Conservation (phyloP, 2,888 invertebrate species). For the Coelinius sp. region DNA sequence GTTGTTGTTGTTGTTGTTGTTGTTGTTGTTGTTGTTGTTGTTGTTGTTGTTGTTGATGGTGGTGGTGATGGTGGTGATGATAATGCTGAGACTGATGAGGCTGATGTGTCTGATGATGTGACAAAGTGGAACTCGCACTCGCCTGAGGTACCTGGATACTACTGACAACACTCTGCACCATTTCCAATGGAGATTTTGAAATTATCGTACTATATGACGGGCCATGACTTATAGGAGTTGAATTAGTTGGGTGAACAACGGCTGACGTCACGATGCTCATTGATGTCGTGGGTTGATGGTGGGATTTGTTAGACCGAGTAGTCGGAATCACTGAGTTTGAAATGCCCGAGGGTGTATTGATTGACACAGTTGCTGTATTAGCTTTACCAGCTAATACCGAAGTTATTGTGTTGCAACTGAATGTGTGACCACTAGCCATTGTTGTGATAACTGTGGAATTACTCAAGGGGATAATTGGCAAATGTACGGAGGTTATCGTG, state of each 20-base stretch:
- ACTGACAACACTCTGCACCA: slow-evolving; percentile 84
- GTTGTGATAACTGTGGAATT: slow-evolving; percentile 73
- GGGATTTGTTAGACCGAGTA: slow-evolving; percentile 63
- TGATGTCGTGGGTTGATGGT: slow-evolving; percentile 70
- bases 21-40: slow-evolving; percentile 45
- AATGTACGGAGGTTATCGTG: slow-evolving; percentile 57
- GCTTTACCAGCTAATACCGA: slow-evolving; percentile 84
- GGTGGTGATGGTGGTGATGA: slow-evolving; percentile 63
- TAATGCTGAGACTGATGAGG: slow-evolving; percentile 61
- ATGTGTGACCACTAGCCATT: slow-evolving; percentile 83
- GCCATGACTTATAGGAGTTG: slow-evolving; percentile 49
- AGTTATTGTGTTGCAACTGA: slow-evolving; percentile 85
- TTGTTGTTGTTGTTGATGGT: slow-evolving; percentile 46
- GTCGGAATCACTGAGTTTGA: slow-evolving; percentile 68
- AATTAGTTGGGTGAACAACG: slow-evolving; percentile 48
- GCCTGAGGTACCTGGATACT: slow-evolving; percentile 75
- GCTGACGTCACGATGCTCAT: slow-evolving; percentile 59
- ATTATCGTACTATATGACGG: slow-evolving; percentile 68
- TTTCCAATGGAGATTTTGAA: slow-evolving; percentile 80
- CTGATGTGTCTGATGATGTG: slow-evolving; percentile 59
- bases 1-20: slow-evolving; percentile 55
- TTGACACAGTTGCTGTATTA: slow-evolving; percentile 83
- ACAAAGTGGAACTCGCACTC: slow-evolving; percentile 53
- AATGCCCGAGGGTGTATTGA: slow-evolving; percentile 76
- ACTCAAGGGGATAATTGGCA: slow-evolving; percentile 55